Evolutionary conservation across 2,113 vertebrate genomes (phyloP), one percentile per base, ranked within the genome.

Genomic region (Oncorhynchus gorbuscha): DNA sequence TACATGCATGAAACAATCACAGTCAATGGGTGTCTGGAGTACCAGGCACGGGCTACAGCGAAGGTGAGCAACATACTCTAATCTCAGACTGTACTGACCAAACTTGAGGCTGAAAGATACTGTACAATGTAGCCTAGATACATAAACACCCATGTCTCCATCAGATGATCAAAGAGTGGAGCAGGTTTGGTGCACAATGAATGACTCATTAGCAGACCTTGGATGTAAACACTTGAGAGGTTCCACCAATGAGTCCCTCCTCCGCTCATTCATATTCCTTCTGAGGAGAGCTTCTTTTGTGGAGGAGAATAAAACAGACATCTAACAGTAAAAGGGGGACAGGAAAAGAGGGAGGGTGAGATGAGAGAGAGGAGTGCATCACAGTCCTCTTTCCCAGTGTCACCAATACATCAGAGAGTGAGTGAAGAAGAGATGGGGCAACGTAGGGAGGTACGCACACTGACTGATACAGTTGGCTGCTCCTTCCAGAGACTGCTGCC

Each of bases 1-100:
- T 99, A 99, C 84, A 99, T 99, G 98, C 98, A 99, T 83, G 98
- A 99, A 96, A 99, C 98, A 69, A 99, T 99, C 86, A 97, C 95
- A 74, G 95, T 98, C 87, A 98, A 97, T 87, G 98, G 98, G 90
- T 99, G 97, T 82, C 96, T 97, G 0, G 98, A 99, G 85, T 98
- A 98, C 93, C 96, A 97, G 90, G 98, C 98, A 30, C 96, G 97
- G 83, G 98, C 98, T 81, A 99, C 98, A 13, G 98, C 98, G 73
- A 99, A 99, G 97, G 98, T 99, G 93, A 92, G 95, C 24, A 8
- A 35, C 28, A 13, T 61, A 26, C 24, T 30, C 13, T 30, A 7
- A 49, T 70, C 7, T 70, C 35, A 14, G 14, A 45, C 39, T 67
- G 65, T 7, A 67, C 32, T n/a, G 59, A 62, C n/a, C 13, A 62